These are phyloP conservation scores for Clarias gariepinus DNA, from an alignment of 2,113 vertebrate species.

Conservation along the genomic window DNA sequence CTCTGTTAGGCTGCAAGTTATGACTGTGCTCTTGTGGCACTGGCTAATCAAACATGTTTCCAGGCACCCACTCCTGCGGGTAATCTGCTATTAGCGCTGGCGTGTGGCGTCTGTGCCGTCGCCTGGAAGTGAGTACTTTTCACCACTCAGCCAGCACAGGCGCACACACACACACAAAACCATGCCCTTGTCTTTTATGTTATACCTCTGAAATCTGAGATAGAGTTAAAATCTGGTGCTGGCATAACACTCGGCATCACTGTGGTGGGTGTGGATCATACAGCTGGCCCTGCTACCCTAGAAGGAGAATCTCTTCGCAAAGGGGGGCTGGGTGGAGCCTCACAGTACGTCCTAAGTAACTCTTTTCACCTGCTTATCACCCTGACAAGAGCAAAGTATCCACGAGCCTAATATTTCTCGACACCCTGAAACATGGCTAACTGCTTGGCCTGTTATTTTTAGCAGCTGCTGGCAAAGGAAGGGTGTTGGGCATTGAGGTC, in stretches of 20 bases:
- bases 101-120: constrained; percentile 48
- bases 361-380: constrained; percentile 69
- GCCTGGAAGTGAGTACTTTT: constrained; percentile 57
- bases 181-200: constrained; percentile 21
- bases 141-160: constrained; percentile 53
- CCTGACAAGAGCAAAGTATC: constrained; percentile 66
- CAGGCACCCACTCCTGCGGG: constrained; percentile 50
- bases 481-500: constrained; percentile 52
- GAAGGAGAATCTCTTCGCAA: constrained; percentile 34
- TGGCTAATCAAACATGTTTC: constrained; percentile 59
- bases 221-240: constrained; percentile 18
- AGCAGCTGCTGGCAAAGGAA: constrained; percentile 50
- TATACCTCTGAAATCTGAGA: constrained; percentile 28
- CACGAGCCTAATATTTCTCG: constrained; percentile 62
- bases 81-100: constrained; percentile 54
- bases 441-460: constrained; percentile 66
- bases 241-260: not conserved
- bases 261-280: not conserved
- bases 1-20: constrained; percentile 33
- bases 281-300: constrained; percentile 26
- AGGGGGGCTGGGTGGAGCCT: constrained; percentile 18
- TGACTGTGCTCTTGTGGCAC: constrained; percentile 51
- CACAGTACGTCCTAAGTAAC: constrained; percentile 59
- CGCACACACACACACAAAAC: constrained; percentile 47
- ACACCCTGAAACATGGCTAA: constrained; percentile 53